These are phyloP conservation scores for Columbina picui DNA, from an alignment of 2,113 vertebrate species.

Conservation along the genomic window DNA sequence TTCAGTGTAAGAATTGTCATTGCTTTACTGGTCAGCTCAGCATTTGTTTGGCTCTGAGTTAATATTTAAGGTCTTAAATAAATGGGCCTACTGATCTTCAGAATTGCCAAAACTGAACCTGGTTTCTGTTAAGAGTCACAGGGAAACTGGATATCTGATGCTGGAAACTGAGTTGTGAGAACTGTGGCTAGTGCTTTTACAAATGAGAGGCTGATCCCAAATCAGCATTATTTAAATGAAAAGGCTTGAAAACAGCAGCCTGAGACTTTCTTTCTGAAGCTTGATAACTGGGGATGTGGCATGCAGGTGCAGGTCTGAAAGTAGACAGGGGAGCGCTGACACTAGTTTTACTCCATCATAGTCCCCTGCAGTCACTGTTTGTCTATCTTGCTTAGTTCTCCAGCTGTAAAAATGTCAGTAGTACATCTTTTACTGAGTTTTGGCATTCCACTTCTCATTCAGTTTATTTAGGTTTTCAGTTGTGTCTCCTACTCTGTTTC, in stretches of 20 bases:
- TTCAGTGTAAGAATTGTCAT: neutral
- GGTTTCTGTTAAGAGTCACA: neutral
- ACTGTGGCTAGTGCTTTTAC: neutral
- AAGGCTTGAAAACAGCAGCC: neutral
- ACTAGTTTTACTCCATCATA: neutral
- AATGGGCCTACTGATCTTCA: neutral
- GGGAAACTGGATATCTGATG: neutral
- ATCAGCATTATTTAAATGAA: neutral
- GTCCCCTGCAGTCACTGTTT: neutral
- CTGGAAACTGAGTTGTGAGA: neutral
- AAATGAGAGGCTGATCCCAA: neutral
- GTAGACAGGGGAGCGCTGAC: neutral
- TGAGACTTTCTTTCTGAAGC: neutral
- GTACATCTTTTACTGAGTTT: neutral
- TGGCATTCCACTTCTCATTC: neutral
- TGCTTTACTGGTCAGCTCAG: neutral
- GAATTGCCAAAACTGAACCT: neutral
- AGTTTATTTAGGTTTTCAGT: neutral
- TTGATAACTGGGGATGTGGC: neutral
- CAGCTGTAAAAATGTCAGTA: neutral
- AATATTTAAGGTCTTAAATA: slow-evolving; percentile 22
- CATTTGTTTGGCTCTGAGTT: neutral
- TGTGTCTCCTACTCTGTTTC: neutral
- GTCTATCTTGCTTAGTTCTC: neutral
- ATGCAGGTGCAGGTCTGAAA: neutral